These are phyloP conservation scores for Idaea dimidiata DNA, from an alignment of 2,888 invertebrate species.

Conservation along the genomic window DNA sequence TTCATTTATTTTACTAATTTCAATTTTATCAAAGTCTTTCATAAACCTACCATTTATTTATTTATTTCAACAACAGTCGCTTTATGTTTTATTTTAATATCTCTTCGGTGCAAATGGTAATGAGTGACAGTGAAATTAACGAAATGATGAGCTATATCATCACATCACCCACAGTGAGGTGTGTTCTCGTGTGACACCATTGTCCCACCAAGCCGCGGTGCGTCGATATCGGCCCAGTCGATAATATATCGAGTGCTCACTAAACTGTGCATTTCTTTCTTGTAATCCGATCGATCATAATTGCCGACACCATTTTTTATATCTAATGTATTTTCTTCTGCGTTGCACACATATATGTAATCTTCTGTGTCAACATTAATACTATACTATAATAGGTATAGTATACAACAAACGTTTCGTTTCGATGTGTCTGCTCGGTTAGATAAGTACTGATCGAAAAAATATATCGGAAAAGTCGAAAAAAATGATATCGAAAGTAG, in stretches of 20 bases:
- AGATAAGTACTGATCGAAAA: too few relatives aligned
- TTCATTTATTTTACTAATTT: too few relatives aligned
- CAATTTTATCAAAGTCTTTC: too few relatives aligned
- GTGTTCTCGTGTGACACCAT: conserved; percentile 44
- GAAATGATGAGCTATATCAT: conserved; percentile 27
- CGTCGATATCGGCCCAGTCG: not conserved
- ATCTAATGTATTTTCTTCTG: not conserved
- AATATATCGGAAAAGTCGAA: too few relatives aligned
- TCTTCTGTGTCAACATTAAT: not conserved
- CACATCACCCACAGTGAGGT: conserved; percentile 38
- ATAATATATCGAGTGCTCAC: not conserved
- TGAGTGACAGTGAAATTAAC: conserved; percentile 37
- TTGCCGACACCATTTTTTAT: not conserved
- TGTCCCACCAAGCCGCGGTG: not conserved
- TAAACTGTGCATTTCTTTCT: not conserved
- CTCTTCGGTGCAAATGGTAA: conserved; percentile 46
- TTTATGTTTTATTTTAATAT: conserved; percentile 28
- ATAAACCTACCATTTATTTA: too few relatives aligned
- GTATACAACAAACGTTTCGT: too few relatives aligned
- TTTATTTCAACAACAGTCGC: conserved; percentile 21
- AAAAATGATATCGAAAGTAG: too few relatives aligned
- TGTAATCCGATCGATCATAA: not conserved
- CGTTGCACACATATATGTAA: not conserved
- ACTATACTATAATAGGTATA: too few relatives aligned
- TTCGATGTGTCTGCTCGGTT: too few relatives aligned